Percentiles rank a stretch among this genome's conserved stretches.
Conservation (phyloP, 2,888 invertebrate species). For the Himalopsyche japonica region DNA sequence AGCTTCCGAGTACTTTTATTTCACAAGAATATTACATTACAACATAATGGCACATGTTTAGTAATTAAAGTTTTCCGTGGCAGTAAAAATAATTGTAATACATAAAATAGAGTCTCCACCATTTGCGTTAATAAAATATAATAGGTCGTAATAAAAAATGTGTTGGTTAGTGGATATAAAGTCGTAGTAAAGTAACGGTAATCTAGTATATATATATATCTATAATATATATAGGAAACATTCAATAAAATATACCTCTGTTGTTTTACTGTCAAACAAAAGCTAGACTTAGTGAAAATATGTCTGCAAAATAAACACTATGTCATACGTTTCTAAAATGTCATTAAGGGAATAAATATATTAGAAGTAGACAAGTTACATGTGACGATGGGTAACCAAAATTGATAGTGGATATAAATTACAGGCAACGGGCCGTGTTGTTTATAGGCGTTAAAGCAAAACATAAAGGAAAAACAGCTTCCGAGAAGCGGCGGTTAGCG, state of each 20-base stretch:
- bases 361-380: constrained; percentile 1
- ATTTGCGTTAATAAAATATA: too few relatives aligned
- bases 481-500: background rate
- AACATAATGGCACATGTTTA: too few relatives aligned
- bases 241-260: background rate
- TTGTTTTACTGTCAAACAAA: background rate
- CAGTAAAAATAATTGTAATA: too few relatives aligned
- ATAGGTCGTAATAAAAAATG: too few relatives aligned
- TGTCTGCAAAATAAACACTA: background rate
- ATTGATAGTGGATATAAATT: constrained; percentile 15
- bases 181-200: too few relatives aligned
- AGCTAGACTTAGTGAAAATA: background rate
- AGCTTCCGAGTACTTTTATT: too few relatives aligned
- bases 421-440: constrained; percentile 15
- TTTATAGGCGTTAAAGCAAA: constrained; percentile 7
- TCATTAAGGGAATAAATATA: background rate
- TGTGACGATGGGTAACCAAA: background rate
- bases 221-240: too few relatives aligned
- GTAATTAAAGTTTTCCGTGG: too few relatives aligned
- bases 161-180: too few relatives aligned
- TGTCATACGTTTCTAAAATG: background rate
- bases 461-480: constrained; percentile 16
- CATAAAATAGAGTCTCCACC: too few relatives aligned
- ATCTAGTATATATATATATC: too few relatives aligned
- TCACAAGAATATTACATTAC: too few relatives aligned